Conservation (phyloP, 2,888 invertebrate species). For the Rhagonycha fulva region DNA sequence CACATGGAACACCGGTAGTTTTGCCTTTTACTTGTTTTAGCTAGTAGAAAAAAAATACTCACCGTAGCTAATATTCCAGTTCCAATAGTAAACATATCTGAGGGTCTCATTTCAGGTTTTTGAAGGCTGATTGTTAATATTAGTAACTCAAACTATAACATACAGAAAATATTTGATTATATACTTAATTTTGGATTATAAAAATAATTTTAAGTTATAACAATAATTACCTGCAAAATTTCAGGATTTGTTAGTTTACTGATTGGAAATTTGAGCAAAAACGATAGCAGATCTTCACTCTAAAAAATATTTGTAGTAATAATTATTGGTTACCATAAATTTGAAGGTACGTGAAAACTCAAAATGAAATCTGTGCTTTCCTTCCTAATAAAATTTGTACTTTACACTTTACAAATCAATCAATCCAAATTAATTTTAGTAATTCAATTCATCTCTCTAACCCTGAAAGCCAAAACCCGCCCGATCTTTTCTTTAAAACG, state of each 20-base stretch:
- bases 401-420: no score
- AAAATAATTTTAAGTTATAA: not conserved
- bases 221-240: conserved; percentile 36
- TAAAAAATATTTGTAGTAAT: conserved; percentile 27
- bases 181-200: not conserved
- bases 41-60: conserved; percentile 20
- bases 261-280: conserved; percentile 41
- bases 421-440: no score
- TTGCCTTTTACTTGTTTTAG: no score
- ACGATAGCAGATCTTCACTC: conserved; percentile 40
- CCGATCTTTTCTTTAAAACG: no score
- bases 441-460: no score
- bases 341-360: not conserved
- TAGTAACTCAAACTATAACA: conserved; percentile 40
- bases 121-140: conserved; percentile 39
- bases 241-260: conserved; percentile 39
- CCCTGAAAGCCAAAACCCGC: no score
- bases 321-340: not conserved
- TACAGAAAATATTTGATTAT: not conserved
- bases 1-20: not conserved
- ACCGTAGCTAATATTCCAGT: conserved; percentile 43
- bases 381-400: no score
- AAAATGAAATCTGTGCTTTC: no score
- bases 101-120: conserved; percentile 42
- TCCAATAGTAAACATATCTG: conserved; percentile 44